Percentiles rank a stretch among this genome's conserved stretches.
phyloP scores from a whole-genome alignment of 2,797 vertebrate species.

The Scyliorhinus canicula region DNA sequence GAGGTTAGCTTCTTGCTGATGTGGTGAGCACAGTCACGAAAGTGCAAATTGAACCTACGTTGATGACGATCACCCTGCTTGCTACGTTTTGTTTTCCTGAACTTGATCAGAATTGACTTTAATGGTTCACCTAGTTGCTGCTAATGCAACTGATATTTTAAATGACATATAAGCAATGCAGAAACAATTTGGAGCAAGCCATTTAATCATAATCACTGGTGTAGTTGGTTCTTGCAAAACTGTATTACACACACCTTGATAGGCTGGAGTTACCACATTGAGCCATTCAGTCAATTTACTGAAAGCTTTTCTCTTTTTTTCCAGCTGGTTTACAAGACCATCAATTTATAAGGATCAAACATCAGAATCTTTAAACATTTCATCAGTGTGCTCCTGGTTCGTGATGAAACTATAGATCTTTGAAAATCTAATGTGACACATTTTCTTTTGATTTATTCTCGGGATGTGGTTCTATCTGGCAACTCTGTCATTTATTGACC shows the following conservation, averaged over 20 bases:
- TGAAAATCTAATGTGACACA: not conserved
- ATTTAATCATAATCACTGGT: not conserved
- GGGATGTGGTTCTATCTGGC: not conserved
- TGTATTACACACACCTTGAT: not conserved
- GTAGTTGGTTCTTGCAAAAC: not conserved
- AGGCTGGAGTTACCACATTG: not conserved
- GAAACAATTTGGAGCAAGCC: not conserved
- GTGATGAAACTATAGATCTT: not conserved
- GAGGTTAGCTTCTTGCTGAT: constrained; percentile 14
- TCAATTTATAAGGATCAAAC: not conserved
- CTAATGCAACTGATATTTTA: not conserved
- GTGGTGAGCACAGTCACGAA: not conserved
- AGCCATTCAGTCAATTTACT: not conserved
- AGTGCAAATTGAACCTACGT: not conserved
- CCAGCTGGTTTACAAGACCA: not conserved
- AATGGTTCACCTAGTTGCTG: not conserved
- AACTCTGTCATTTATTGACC: not conserved
- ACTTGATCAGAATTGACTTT: not conserved
- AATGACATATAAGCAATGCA: not conserved
- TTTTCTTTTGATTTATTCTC: not conserved
- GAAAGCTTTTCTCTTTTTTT: not conserved
- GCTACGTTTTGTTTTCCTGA: not conserved
- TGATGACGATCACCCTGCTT: not conserved
- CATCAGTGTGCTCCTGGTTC: not conserved
- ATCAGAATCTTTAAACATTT: not conserved